Evolutionary conservation across 2,888 invertebrate species (phyloP).

Genomic region (Macrosoma leucophasiata): DNA sequence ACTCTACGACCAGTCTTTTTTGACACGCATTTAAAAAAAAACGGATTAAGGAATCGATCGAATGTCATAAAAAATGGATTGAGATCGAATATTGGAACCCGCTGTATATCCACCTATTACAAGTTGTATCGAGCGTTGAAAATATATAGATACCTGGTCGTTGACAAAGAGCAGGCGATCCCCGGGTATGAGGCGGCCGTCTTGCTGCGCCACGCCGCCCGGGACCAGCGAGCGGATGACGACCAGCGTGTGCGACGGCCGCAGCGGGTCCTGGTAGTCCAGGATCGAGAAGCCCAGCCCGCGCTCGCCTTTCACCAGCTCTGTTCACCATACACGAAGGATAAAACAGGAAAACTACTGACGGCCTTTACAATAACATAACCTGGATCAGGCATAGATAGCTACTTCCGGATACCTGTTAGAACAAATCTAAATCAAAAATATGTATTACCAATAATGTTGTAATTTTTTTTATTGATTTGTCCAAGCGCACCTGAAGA

Average conservation of each 20-base stretch:
- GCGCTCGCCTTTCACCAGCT: conserved; percentile 96
- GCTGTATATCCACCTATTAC: not conserved
- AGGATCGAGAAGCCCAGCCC: conserved; percentile 99
- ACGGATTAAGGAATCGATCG: not conserved
- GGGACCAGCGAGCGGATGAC: conserved; percentile 98
- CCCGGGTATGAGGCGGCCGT: conserved; percentile 98
- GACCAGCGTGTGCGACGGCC: conserved; percentile 97
- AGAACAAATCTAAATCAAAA: no score
- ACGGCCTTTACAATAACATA: no score
- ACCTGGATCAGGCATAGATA: no score
- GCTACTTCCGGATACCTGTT: no score
- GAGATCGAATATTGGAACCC: not conserved
- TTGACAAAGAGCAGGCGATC: conserved; percentile 96
- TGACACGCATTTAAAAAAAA: no score
- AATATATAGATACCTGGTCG: conserved; percentile 77
- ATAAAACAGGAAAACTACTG: no score
- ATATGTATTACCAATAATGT: no score
- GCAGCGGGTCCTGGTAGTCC: conserved; percentile 95
- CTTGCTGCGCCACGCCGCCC: conserved; percentile 97
- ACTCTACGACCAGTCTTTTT: no score
- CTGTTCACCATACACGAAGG: no score
- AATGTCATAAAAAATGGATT: not conserved
- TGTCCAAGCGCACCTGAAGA: no score
- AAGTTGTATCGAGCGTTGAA: not conserved
- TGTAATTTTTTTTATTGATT: no score